Percentiles rank a stretch among this genome's conserved stretches.
phyloP scores from a whole-genome alignment of 2,797 vertebrate species.

The Huso huso region DNA sequence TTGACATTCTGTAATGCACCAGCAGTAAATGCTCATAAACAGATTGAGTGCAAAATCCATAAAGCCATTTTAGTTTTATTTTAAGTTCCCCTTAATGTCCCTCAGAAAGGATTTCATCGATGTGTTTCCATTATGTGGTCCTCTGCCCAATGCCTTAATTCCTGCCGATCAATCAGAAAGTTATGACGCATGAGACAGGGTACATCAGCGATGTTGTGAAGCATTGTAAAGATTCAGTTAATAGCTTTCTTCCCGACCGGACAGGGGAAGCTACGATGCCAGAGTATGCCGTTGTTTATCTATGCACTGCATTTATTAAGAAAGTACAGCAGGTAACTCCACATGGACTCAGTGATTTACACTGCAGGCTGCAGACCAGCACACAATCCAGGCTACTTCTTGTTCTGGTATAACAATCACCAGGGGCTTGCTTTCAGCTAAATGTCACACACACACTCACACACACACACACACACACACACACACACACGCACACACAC shows the following conservation, averaged over 20 bases:
- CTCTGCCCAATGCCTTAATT: constrained; percentile 62
- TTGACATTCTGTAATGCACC: constrained; percentile 61
- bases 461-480: too few relatives aligned
- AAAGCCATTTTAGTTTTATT: constrained; percentile 72
- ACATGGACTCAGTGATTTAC: background rate
- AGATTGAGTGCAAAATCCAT: constrained; percentile 72
- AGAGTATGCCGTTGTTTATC: background rate
- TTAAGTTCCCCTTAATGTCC: constrained; percentile 66
- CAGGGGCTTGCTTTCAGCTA: too few relatives aligned
- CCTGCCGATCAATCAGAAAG: constrained; percentile 59
- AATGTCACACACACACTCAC: too few relatives aligned
- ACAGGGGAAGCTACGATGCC: background rate
- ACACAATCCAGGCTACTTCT: too few relatives aligned
- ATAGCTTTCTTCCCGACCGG: constrained; percentile 21
- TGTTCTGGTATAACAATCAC: too few relatives aligned
- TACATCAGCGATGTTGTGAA: constrained; percentile 23
- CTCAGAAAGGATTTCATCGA: constrained; percentile 72
- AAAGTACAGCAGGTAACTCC: background rate
- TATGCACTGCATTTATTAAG: background rate
- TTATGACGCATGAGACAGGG: constrained; percentile 55
- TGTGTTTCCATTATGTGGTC: constrained; percentile 60
- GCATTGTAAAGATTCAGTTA: constrained; percentile 32
- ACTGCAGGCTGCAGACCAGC: too few relatives aligned
- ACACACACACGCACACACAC: too few relatives aligned
- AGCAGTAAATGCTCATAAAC: constrained; percentile 76